phyloP scores from a whole-genome alignment of 2,888 invertebrate genomes.

The Pogonocherus hispidulus region DNA sequence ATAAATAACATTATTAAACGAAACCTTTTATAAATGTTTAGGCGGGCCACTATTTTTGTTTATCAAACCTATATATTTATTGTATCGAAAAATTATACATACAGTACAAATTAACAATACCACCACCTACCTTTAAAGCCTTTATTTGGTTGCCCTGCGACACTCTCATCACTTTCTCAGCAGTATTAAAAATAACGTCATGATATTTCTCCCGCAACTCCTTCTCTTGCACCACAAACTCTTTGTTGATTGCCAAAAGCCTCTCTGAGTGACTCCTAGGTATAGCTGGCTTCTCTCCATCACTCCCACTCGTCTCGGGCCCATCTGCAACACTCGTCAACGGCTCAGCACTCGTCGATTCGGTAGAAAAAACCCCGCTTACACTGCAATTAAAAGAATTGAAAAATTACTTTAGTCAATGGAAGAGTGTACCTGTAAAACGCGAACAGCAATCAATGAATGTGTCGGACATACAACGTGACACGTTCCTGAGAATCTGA shows the following conservation, averaged over 20 bases:
- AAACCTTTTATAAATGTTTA: too few relatives aligned
- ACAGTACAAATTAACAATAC: background rate
- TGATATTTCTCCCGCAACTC: slow-evolving; percentile 89
- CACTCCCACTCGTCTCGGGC: slow-evolving; percentile 66
- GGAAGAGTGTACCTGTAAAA: background rate
- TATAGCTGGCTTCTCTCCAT: slow-evolving; percentile 70
- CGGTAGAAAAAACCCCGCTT: slow-evolving; percentile 66
- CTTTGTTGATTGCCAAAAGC: slow-evolving; percentile 74
- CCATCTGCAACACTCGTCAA: slow-evolving; percentile 64
- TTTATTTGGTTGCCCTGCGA: slow-evolving; percentile 88
- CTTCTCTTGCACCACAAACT: slow-evolving; percentile 79
- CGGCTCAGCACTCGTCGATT: slow-evolving; percentile 67
- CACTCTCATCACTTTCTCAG: slow-evolving; percentile 84
- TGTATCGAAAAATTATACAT: background rate
- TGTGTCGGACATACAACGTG: slow-evolving; percentile 18
- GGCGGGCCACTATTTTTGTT: too few relatives aligned
- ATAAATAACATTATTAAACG: too few relatives aligned
- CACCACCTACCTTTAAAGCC: slow-evolving; percentile 73
- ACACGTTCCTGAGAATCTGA: slow-evolving; percentile 14
- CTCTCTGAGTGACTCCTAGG: slow-evolving; percentile 78
- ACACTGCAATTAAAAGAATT: slow-evolving; percentile 57
- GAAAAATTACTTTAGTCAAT: background rate
- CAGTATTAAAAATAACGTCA: slow-evolving; percentile 80
- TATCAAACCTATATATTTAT: too few relatives aligned
- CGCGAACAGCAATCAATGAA: background rate